Evolutionary conservation across 2,888 invertebrate genomes (phyloP), one percentile per base, ranked within the genome.

Genomic region (Octonoba sinensis): DNA sequence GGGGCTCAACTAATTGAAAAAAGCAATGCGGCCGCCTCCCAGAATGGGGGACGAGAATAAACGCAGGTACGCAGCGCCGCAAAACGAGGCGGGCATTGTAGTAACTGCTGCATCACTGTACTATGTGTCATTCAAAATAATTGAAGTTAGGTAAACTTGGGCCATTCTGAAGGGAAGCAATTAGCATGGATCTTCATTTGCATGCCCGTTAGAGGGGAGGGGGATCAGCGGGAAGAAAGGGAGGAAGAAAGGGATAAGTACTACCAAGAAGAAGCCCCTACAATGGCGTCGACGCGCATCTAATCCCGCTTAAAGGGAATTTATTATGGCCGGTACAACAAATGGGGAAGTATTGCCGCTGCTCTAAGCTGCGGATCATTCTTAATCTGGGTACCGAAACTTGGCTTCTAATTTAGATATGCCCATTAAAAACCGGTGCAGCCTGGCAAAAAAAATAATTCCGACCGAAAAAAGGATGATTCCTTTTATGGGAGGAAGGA

Each of bases 1-100:
- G 81, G 81, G 81, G 81, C 81, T 82, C 69, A 60, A 82, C 81
- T 82, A 82, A 82, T 82, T 82, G 81, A 82, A 82, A 82, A 82
- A 79, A 79, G 78, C 77, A 78, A 78, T 66, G 65, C 22, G 36
- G 64, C 59, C 49, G 64, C 62, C 27, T 16, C 20, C 57, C 16
- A 59, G 12, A 49, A 75, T 60, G 60, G 62, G 62, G 64, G 18
- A 60, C 57, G 74, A 54, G 56, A 18, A 44, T 54, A 54, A 54
- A 20, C 65, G 49, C 67, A 56, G 67, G 67, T 67, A 67, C 13
- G 22, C 56, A 27, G 27, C 36, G 18, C 67, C 22, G 54, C 18
- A 54, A 51, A 51, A 67, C 18, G 67, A 54, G 56, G 16, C 27
- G 59, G 72, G 54, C 60, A 79, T 72, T 79, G 72, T 78, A 66